Evolutionary conservation across 2,888 invertebrate genomes (phyloP).

Genomic region (Oeneis ivallda): DNA sequence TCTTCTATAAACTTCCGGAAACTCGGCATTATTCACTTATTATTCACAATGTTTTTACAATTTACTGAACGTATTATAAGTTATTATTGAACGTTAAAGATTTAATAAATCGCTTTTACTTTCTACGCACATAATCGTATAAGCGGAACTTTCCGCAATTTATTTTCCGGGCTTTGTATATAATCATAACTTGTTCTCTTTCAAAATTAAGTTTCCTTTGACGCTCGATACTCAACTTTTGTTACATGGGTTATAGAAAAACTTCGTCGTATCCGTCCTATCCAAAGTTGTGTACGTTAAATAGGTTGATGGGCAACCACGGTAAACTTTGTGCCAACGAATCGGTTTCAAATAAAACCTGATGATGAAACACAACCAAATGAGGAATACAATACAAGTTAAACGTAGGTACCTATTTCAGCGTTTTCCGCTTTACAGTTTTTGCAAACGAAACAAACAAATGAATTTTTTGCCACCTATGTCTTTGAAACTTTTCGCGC

Average conservation of each 20-base stretch:
- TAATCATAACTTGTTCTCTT: neutral
- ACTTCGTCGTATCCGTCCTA: neutral
- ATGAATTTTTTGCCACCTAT: constrained; percentile 1
- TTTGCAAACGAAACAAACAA: constrained; percentile 7
- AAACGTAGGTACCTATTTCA: constrained; percentile 4
- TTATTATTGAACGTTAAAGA: neutral
- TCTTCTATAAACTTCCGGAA: neutral
- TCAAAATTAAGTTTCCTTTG: neutral
- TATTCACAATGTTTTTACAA: neutral
- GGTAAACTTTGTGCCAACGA: neutral
- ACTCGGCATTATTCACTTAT: neutral
- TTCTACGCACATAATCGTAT: neutral
- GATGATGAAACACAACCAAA: neutral
- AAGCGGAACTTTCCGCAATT: neutral
- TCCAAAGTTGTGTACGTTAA: no score
- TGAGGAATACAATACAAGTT: neutral
- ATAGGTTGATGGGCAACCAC: no score
- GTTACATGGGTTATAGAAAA: neutral
- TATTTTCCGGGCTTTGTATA: neutral
- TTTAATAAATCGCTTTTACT: neutral
- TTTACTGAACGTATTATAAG: neutral
- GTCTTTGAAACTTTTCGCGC: constrained; percentile 6
- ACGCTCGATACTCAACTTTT: neutral
- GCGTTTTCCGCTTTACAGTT: neutral
- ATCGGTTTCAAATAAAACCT: neutral